These are phyloP conservation scores for Aporrectodea caliginosa DNA, from an alignment of 1,140 invertebrate species.

Conservation along the genomic window DNA sequence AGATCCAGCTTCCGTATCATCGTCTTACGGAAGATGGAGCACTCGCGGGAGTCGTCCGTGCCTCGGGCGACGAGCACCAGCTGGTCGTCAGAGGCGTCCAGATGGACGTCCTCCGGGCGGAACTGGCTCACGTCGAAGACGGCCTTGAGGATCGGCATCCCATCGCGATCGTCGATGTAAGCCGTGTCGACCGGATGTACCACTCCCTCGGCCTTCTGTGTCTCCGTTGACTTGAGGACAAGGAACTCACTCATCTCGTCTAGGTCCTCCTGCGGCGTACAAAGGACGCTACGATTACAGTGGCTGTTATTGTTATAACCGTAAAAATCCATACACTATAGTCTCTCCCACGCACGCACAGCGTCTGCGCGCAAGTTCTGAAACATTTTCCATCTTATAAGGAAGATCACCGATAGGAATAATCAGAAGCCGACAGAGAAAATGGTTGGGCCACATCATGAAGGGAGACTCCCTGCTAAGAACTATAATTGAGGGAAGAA, in stretches of 20 bases:
- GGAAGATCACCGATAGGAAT: too few relatives aligned
- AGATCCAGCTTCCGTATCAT: constrained; percentile 31
- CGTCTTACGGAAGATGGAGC: constrained; percentile 27
- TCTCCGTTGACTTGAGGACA: constrained; percentile 32
- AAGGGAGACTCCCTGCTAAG: too few relatives aligned
- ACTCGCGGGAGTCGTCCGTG: constrained; percentile 26
- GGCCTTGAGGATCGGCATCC: constrained; percentile 32
- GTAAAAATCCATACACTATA: too few relatives aligned
- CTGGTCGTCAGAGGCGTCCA: constrained; percentile 22
- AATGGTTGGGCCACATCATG: too few relatives aligned
- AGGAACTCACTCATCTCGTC: constrained; percentile 34
- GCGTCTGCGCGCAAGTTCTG: too few relatives aligned
- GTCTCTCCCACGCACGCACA: too few relatives aligned
- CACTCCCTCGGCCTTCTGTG: constrained; percentile 30
- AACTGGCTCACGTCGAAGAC: constrained; percentile 34
- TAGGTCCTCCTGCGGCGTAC: constrained; percentile 25
- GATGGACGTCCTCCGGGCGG: constrained; percentile 25
- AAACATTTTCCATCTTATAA: too few relatives aligned
- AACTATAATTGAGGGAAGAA: too few relatives aligned
- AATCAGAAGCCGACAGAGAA: too few relatives aligned
- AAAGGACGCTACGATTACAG: too few relatives aligned
- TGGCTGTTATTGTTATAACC: too few relatives aligned
- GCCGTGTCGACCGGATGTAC: constrained; percentile 30
- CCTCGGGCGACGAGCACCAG: constrained; percentile 25
- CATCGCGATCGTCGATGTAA: constrained; percentile 31